Evolutionary conservation across 1,140 invertebrate species (phyloP).

Genomic region (Leptoteleia sp.): DNA sequence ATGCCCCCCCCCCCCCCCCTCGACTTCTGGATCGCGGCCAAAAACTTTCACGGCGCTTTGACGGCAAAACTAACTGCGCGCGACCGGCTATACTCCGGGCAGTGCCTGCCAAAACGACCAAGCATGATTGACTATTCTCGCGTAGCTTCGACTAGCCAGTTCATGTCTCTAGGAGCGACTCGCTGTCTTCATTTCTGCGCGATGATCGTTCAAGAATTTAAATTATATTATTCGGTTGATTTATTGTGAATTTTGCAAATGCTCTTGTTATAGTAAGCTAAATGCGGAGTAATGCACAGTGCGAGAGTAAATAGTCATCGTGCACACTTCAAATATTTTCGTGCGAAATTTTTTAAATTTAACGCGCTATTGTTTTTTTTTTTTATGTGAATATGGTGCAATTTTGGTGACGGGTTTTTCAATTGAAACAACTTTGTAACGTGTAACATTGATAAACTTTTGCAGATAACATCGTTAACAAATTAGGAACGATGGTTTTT

Average conservation of each 20-base stretch:
- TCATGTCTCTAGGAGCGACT: background rate
- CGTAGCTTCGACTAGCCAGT: constrained; percentile 4
- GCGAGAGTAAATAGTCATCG: constrained; percentile 12
- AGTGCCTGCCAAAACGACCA: constrained; percentile 48
- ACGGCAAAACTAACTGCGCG: constrained; percentile 73
- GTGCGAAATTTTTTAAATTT: no score
- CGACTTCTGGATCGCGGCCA: constrained; percentile 70
- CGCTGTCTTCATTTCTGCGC: constrained; percentile 46
- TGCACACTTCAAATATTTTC: no score
- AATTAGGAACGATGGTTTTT: no score
- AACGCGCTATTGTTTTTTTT: no score
- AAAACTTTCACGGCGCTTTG: constrained; percentile 72
- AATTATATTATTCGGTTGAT: constrained; percentile 50
- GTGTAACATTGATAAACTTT: no score
- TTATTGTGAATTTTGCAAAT: constrained; percentile 33
- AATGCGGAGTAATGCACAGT: constrained; percentile 15
- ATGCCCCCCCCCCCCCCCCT: no score
- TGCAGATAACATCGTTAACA: no score
- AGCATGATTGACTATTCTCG: constrained; percentile 60
- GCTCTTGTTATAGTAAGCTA: constrained; percentile 27
- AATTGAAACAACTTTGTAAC: no score
- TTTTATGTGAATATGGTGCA: no score
- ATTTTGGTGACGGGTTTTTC: no score
- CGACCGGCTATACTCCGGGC: constrained; percentile 41
- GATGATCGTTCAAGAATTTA: constrained; percentile 18